Conservation (phyloP, 1,140 invertebrate species). For the Parasteatoda tepidariorum region DNA sequence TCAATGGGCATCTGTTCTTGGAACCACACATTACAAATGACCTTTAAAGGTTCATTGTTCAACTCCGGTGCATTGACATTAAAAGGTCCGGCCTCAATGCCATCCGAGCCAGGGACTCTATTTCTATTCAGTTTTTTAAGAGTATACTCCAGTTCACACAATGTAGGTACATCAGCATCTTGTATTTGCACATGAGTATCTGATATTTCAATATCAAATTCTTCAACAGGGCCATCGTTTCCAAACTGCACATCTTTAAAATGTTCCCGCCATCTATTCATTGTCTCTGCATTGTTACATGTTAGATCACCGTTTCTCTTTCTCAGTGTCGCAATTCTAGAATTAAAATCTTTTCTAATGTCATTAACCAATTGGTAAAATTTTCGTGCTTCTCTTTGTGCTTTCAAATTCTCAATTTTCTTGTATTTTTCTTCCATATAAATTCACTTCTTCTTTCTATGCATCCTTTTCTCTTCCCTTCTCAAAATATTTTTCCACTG, state of each 20-base stretch:
- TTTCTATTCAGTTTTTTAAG: slow-evolving; percentile 5
- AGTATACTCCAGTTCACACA: background rate
- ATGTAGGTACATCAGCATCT: background rate
- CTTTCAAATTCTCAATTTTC: slow-evolving; percentile 18
- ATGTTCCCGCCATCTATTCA: slow-evolving; percentile 8
- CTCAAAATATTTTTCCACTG: slow-evolving; percentile 14
- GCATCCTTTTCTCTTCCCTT: background rate
- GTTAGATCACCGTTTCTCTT: slow-evolving; percentile 28
- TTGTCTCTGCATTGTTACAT: background rate
- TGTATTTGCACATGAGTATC: background rate
- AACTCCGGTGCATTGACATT: slow-evolving; percentile 5
- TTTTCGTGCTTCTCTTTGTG: slow-evolving; percentile 22
- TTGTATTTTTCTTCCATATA: slow-evolving; percentile 12
- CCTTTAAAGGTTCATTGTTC: background rate
- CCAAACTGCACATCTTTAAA: background rate
- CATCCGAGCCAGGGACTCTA: background rate
- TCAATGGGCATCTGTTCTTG: background rate
- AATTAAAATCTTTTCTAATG: slow-evolving; percentile 7
- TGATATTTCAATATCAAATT: background rate
- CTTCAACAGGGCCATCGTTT: background rate
- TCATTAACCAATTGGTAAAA: slow-evolving; percentile 8
- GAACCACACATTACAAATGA: background rate
- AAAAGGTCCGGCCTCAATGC: slow-evolving; percentile 6
- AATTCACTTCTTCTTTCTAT: slow-evolving; percentile 1
- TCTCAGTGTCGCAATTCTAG: background rate